Evolutionary conservation across 2,113 vertebrate species (phyloP), one percentile per base, ranked within the genome.

Genomic region (Protomyctophum bolini): DNA sequence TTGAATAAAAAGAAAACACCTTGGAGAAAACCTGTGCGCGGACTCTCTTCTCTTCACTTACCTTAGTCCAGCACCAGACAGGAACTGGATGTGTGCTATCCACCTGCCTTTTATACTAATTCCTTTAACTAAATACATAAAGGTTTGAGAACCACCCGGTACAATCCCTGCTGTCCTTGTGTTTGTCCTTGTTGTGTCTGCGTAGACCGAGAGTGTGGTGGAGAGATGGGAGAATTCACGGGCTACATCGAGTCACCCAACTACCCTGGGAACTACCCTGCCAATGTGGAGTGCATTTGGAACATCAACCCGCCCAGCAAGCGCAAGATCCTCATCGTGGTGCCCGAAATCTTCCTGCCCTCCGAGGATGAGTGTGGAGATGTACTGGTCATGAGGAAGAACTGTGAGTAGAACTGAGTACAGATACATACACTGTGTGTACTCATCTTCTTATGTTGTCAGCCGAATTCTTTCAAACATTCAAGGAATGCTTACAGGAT

Each of bases 211-310:
- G 96, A 97, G 75, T 99, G 97, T 21, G 97, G 97, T 1, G 97
- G 97, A 21, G 97, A 98, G 89, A 94, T 98, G 85, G 96, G 97
- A 0, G 97, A 98, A 76, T 97, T 96, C 88, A 98, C 96, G 8
- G 97, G 97, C 65, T 99, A 97, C 84, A 97, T 99, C 12, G 97
- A 99, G 93, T 99, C 97, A 47, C 97, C 97, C 66, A 99, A 99
- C 94, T 99, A 98, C 79, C 97, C 97, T 0, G 97, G 97, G 58
- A 97, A 98, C 85, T 99, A 99, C 82, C 97, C 97, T 0, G 96
- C 97, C 15, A 96, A 96, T 0, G 83, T 98, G 55, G 97, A 99
- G 80, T 99, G 97, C n/a, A 86, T 95, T 41, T 99, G 97, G 97
- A 98, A 97, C 90, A 98, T 99, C 94, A 98, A 96, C 91, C 97